Evolutionary conservation across 2,888 invertebrate genomes (phyloP).

Genomic region (Drosophila histrio): DNA sequence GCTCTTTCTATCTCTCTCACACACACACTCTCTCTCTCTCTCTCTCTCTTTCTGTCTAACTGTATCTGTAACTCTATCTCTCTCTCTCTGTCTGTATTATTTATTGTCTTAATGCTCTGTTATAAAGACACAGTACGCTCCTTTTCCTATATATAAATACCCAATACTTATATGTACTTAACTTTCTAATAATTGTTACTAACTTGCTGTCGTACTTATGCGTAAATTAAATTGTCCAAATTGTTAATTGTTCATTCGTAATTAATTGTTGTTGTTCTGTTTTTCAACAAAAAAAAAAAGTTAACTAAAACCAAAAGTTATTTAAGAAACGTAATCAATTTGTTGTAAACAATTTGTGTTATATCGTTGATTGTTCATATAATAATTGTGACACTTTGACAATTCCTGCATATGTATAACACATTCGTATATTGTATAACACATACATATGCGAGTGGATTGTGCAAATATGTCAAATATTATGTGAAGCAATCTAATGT

Average conservation of each 20-base stretch:
- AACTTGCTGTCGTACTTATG: conserved; percentile 71
- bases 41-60: conserved; percentile 16
- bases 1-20: conserved; percentile 30
- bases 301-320: conserved; percentile 17
- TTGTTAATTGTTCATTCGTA: conserved; percentile 64
- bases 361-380: conserved; percentile 24
- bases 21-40: conserved; percentile 17
- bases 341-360: conserved; percentile 52
- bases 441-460: conserved; percentile 1
- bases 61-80: conserved; percentile 1
- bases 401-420: conserved; percentile 11
- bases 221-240: conserved; percentile 39
- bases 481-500: conserved; percentile 51
- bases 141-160: conserved; percentile 34
- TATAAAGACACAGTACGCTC: conserved; percentile 58
- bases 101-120: conserved; percentile 52
- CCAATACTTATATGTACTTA: conserved; percentile 37
- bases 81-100: conserved; percentile 43
- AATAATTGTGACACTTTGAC: conserved; percentile 25
- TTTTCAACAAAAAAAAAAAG: conserved; percentile 9
- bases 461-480: conserved; percentile 18
- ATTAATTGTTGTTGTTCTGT: conserved; percentile 46
- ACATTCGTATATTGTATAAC: not conserved
- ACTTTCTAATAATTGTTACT: conserved; percentile 61
- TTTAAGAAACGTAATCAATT: conserved; percentile 33